Evolutionary conservation across 2,888 invertebrate genomes (phyloP), one percentile per base, ranked within the genome.

Genomic region (Orchesella flavescens): DNA sequence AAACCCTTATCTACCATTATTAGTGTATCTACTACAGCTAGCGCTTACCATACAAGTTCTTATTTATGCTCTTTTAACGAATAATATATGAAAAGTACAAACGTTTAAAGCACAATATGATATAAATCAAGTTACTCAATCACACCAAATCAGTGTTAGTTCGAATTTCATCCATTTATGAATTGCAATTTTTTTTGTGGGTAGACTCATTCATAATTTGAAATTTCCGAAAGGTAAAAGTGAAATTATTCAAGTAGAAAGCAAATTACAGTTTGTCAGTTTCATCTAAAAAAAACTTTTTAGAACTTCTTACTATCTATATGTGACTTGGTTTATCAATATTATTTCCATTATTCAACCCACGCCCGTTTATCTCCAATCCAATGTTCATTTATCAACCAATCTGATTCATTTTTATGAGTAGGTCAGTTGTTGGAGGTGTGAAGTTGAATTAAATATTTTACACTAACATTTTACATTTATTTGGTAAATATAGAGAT

Each of bases 91-190:
- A 81, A 80, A 81, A 81, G 74, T 81, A 81, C 81, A 81, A 80
- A 81, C 59, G 68, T 65, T 81, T 81, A 81, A 81, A 81, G 81
- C 81, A 81, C 81, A 75, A 63, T 59, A 80, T 81, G 81, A 81
- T 81, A 81, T 81, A 81, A 81, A 81, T 75, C 59, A 81, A 81
- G 74, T 74, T 81, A 81, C 75, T 55, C 81, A 81, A 81, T 81
- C 81, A 81, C 81, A 75, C 81, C 55, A 81, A 81, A 80, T 73
- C 66, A 63, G 80, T 73, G 63, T 73, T 13, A 4, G 23, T 43
- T 17, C 13, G 19, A 43, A 44, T 34, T 53, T 23, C n/a, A n/a
- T n/a, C n/a, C n/a, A n/a, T n/a, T n/a, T n/a, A n/a, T 21, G 44
- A 10, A 17, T 73, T 43, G 9, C 24, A 24, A 24, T 10, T 55